Evolutionary conservation across 2,113 vertebrate genomes (phyloP).

Genomic region (Dendropsophus ebraccatus): DNA sequence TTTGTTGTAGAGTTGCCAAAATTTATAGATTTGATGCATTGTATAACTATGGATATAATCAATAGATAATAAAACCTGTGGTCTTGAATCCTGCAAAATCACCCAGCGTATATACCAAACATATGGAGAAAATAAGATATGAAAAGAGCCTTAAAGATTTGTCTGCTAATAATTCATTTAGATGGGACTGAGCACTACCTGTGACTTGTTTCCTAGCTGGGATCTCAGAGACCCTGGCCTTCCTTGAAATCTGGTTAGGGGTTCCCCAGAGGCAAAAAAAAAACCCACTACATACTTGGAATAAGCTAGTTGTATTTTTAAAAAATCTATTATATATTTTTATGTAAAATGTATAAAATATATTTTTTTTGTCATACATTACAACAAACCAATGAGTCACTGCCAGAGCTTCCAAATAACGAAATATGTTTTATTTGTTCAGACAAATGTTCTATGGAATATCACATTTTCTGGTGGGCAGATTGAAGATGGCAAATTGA

Average conservation of each 20-base stretch:
- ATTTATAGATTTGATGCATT: too few relatives aligned
- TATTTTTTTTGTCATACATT: background rate
- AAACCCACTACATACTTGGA: background rate
- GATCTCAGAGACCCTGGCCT: too few relatives aligned
- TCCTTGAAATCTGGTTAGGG: background rate
- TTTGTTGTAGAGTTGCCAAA: too few relatives aligned
- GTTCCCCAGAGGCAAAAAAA: background rate
- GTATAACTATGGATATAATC: too few relatives aligned
- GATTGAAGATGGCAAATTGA: background rate
- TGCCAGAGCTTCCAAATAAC: background rate
- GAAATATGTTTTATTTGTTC: constrained; percentile 11
- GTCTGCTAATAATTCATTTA: too few relatives aligned
- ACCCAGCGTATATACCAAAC: too few relatives aligned
- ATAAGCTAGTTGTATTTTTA: background rate
- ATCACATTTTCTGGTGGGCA: constrained; percentile 1
- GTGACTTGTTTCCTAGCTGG: too few relatives aligned
- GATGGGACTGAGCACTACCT: too few relatives aligned
- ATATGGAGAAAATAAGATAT: too few relatives aligned
- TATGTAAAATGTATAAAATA: background rate
- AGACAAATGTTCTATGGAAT: constrained; percentile 3
- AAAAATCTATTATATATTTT: background rate
- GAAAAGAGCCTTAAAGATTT: too few relatives aligned
- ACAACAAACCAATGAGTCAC: constrained; percentile 8
- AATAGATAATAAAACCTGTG: too few relatives aligned
- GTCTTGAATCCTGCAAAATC: too few relatives aligned